These are phyloP conservation scores for Seladonia tumulorum DNA, from an alignment of 2,888 invertebrate genomes.

Conservation along the genomic window DNA sequence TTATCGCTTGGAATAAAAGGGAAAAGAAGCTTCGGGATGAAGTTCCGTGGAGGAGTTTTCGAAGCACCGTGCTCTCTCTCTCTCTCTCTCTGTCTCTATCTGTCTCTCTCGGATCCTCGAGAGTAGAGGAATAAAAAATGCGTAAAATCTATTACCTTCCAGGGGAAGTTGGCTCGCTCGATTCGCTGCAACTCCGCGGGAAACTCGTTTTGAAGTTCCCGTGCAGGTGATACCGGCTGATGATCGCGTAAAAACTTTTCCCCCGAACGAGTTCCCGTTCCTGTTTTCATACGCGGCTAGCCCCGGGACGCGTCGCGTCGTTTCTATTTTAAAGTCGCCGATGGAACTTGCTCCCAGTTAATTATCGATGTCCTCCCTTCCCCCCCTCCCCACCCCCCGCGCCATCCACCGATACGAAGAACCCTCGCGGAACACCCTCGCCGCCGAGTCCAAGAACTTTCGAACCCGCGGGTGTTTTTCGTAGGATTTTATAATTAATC, in stretches of 20 bases:
- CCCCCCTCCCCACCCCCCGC: too few species aligned
- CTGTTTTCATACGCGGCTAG: conserved; percentile 5
- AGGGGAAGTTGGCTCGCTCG: neutral
- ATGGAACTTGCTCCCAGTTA: conserved; percentile 22
- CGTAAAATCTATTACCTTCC: conserved; percentile 31
- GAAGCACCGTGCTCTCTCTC: neutral
- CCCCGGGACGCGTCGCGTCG: neutral
- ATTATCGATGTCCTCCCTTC: conserved; percentile 32
- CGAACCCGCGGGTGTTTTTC: neutral
- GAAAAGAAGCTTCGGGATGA: neutral
- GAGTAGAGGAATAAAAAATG: conserved; percentile 29
- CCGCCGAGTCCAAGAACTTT: neutral
- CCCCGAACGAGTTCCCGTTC: neutral
- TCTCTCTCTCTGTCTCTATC: neutral
- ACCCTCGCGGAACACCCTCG: neutral
- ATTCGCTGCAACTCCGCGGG: neutral
- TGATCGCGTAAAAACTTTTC: conserved; percentile 45
- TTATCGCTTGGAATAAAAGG: neutral
- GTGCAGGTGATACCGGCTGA: conserved; percentile 15
- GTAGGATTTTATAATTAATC: conserved; percentile 23
- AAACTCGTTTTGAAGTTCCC: conserved; percentile 34
- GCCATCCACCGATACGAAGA: neutral
- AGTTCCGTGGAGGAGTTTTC: neutral
- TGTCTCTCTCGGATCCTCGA: too few species aligned
- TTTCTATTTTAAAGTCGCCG: conserved; percentile 21